Percentiles rank a stretch among this genome's conserved stretches.
phyloP scores from a whole-genome alignment of 37 sponge, comb jelly and placozoan species.

The Diacarnus erythraeanus region DNA sequence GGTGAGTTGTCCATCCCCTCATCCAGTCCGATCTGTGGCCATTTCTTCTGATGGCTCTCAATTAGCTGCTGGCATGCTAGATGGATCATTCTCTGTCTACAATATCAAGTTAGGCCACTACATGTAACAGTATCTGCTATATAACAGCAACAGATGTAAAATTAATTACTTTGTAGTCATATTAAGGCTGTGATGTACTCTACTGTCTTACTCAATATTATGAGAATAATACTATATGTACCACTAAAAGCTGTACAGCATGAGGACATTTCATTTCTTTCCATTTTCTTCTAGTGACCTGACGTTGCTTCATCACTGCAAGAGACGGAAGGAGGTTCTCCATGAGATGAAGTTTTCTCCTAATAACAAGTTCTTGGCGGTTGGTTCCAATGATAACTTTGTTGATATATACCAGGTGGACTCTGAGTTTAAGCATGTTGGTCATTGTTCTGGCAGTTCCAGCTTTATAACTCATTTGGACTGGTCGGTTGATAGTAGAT shows the following conservation, averaged over 20 bases:
- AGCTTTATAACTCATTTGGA: constrained; percentile 98
- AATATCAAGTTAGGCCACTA: constrained; percentile 49
- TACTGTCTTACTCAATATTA: no score
- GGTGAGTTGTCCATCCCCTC: constrained; percentile 34
- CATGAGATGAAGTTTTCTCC: constrained; percentile 98
- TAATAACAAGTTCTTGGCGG: constrained; percentile 86
- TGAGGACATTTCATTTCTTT: no score
- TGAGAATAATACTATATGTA: no score
- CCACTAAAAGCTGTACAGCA: no score
- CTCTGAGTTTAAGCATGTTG: constrained; percentile 66
- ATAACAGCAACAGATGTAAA: no score
- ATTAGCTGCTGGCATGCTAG: constrained; percentile 84
- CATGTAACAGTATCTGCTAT: no score
- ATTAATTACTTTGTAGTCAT: no score
- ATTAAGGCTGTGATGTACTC: no score
- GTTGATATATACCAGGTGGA: constrained; percentile 85
- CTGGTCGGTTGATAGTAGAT: constrained; percentile 85
- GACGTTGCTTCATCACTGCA: constrained; percentile 43
- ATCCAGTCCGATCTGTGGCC: constrained; percentile 83
- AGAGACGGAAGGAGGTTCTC: constrained; percentile 87
- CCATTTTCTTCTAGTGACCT: constrained; percentile 59
- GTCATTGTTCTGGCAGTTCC: constrained; percentile 79
- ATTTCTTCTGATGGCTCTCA: constrained; percentile 85
- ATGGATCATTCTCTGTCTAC: constrained; percentile 82
- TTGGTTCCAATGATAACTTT: constrained; percentile 95